phyloP scores from a whole-genome alignment of 2,797 vertebrate species.

The Pempheris klunzingeri region DNA sequence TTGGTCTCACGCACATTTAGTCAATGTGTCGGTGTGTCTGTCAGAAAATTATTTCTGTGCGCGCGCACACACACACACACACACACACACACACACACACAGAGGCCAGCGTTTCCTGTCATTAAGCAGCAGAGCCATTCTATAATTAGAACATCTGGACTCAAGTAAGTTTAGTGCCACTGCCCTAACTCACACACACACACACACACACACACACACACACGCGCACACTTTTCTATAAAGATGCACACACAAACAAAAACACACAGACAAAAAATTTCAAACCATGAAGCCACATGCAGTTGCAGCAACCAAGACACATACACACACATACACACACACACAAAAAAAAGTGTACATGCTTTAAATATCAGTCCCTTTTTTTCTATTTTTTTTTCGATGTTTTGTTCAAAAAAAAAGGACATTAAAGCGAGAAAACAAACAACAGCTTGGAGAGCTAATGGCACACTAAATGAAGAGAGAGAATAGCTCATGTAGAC shows the following conservation, averaged over 20 bases:
- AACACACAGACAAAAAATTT: slow-evolving; percentile 25
- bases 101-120: slow-evolving; percentile 74
- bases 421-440: slow-evolving; percentile 78
- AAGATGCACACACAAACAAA: slow-evolving; percentile 26
- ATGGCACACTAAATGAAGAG: slow-evolving; percentile 76
- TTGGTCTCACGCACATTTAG: slow-evolving; percentile 48
- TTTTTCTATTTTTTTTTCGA: slow-evolving; percentile 50
- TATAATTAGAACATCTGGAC: slow-evolving; percentile 83
- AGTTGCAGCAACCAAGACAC: slow-evolving; percentile 1
- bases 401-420: slow-evolving; percentile 63
- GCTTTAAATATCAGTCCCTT: slow-evolving; percentile 55
- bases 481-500: slow-evolving; percentile 62
- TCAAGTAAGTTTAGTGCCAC: slow-evolving; percentile 69
- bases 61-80: slow-evolving; percentile 34
- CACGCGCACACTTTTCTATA: slow-evolving; percentile 21
- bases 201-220: slow-evolving; percentile 11
- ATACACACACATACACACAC: slow-evolving; percentile 5
- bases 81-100: slow-evolving; percentile 33
- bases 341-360: slow-evolving; percentile 15
- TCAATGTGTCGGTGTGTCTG: slow-evolving; percentile 38
- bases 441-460: slow-evolving; percentile 83
- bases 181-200: slow-evolving; percentile 42
- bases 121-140: slow-evolving; percentile 74
- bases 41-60: slow-evolving; percentile 29
- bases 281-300: slow-evolving; percentile 28